A percentile compares a stretch with the other conserved stretches of the same genome.
Conservation (phyloP, 2,113 vertebrate species). For the Malurus elegans region DNA sequence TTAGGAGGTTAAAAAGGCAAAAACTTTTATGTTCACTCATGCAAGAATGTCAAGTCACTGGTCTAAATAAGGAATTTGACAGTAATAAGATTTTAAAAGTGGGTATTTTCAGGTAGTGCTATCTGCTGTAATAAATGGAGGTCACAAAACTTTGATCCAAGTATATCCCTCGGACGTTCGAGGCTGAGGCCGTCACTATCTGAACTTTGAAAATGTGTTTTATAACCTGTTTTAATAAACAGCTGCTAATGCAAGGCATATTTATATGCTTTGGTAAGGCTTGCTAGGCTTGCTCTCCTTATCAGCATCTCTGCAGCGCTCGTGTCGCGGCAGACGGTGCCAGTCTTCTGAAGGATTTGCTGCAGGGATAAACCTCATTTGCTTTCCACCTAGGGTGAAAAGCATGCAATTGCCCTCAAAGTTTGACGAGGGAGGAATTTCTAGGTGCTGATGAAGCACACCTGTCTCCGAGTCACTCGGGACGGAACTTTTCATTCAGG, state of each 20-base stretch:
- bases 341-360: constrained; percentile 7
- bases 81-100: constrained; percentile 71
- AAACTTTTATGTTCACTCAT: constrained; percentile 67
- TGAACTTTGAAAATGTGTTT: constrained; percentile 57
- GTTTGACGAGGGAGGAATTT: not conserved
- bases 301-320: not conserved
- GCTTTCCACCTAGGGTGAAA: not conserved
- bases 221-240: constrained; percentile 54
- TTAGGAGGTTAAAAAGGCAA: constrained; percentile 75
- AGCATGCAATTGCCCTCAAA: not conserved
- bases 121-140: constrained; percentile 62
- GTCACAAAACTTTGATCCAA: constrained; percentile 61
- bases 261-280: not conserved
- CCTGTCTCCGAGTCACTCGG: not conserved
- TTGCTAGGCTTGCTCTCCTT: not conserved
- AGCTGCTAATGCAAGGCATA: constrained; percentile 27
- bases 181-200: not conserved
- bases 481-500: not conserved
- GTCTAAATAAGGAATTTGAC: constrained; percentile 65
- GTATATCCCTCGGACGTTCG: constrained; percentile 15
- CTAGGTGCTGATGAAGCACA: not conserved
- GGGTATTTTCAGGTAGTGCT: constrained; percentile 49
- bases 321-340: not conserved
- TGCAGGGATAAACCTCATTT: constrained; percentile 23
- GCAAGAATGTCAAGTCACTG: constrained; percentile 69